phyloP scores from a whole-genome alignment of 2,888 invertebrate species.

The Diplolepis rosae region DNA sequence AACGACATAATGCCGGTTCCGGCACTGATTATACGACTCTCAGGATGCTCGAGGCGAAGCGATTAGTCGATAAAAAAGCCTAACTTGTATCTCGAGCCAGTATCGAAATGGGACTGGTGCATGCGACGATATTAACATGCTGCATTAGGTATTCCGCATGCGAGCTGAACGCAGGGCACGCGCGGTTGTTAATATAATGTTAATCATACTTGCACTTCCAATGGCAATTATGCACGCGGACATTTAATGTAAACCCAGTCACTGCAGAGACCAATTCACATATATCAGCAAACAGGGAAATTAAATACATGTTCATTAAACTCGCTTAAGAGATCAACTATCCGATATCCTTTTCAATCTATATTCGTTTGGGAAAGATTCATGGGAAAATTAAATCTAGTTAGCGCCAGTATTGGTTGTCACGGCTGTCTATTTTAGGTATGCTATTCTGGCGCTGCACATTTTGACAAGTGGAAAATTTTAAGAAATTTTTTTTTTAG shows the following conservation, averaged over 20 bases:
- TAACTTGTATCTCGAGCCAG: slow-evolving; percentile 54
- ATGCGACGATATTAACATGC: slow-evolving; percentile 64
- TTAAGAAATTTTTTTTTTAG: too few relatives aligned
- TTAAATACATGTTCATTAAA: not conserved
- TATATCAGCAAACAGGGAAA: slow-evolving; percentile 27
- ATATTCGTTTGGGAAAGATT: too few relatives aligned
- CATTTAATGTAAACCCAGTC: slow-evolving; percentile 20
- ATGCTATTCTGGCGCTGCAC: too few relatives aligned
- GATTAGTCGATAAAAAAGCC: slow-evolving; percentile 67
- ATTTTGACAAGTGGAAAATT: too few relatives aligned
- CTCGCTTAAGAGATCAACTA: too few relatives aligned
- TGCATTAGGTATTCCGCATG: slow-evolving; percentile 63
- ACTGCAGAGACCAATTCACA: not conserved
- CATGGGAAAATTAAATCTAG: too few relatives aligned
- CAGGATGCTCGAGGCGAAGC: slow-evolving; percentile 52
- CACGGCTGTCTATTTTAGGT: too few relatives aligned
- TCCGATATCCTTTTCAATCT: too few relatives aligned
- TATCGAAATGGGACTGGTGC: slow-evolving; percentile 59
- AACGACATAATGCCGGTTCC: slow-evolving; percentile 29
- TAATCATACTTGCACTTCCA: slow-evolving; percentile 26
- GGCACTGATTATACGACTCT: slow-evolving; percentile 45
- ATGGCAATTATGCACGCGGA: slow-evolving; percentile 21
- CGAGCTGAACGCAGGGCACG: slow-evolving; percentile 39
- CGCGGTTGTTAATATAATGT: slow-evolving; percentile 25
- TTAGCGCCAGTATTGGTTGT: too few relatives aligned